Percentiles rank a stretch among this genome's conserved stretches.
Evolutionary conservation across 2,888 invertebrate genomes (phyloP).

Genomic region (Tenodera sinensis): DNA sequence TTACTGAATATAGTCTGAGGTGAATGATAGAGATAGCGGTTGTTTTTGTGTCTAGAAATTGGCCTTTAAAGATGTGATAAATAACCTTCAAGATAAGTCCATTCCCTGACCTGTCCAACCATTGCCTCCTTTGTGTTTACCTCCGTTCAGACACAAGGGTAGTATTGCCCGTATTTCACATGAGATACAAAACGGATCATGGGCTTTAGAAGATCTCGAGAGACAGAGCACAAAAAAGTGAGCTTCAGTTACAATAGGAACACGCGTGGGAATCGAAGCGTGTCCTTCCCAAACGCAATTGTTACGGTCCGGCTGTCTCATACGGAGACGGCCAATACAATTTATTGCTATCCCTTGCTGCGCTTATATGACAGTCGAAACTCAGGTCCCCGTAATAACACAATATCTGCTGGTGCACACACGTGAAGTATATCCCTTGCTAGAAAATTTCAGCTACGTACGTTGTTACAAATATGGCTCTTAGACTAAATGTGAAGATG

Average conservation of each 20-base stretch:
- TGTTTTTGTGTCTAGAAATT: too few relatives aligned
- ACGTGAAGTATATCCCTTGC: not conserved
- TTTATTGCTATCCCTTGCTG: not conserved
- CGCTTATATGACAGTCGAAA: not conserved
- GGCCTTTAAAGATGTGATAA: too few relatives aligned
- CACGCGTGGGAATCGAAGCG: not conserved
- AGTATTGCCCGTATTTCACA: not conserved
- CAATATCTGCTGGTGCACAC: not conserved
- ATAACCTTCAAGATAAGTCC: too few relatives aligned
- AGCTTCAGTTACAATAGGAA: not conserved
- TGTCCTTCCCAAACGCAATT: not conserved
- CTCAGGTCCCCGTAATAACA: not conserved
- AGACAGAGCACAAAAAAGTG: not conserved
- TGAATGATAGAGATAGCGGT: too few relatives aligned
- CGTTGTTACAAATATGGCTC: too few relatives aligned
- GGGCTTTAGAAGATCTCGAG: not conserved
- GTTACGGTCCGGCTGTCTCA: not conserved
- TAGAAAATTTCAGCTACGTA: too few relatives aligned
- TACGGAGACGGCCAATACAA: not conserved
- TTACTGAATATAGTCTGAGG: too few relatives aligned
- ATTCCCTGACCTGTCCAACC: too few relatives aligned
- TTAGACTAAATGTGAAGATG: too few relatives aligned
- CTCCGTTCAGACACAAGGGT: not conserved
- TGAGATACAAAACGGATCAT: not conserved
- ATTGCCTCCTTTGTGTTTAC: not conserved